phyloP scores from a whole-genome alignment of 2,797 vertebrate genomes.

The Anomalospiza imberbis region DNA sequence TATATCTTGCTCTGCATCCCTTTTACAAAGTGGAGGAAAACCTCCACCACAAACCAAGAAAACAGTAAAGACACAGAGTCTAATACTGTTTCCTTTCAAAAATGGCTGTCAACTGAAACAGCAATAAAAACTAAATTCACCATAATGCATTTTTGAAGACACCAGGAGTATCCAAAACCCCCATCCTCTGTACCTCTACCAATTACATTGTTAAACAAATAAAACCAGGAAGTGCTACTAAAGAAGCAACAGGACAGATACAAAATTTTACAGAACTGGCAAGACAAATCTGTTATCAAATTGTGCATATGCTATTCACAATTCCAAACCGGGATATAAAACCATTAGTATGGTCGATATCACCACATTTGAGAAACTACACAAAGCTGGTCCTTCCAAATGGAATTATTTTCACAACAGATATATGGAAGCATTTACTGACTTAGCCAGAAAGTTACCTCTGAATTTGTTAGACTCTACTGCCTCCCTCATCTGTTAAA shows the following conservation, averaged over 20 bases:
- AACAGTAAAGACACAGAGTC: neutral
- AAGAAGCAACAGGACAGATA: neutral
- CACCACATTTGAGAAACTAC: neutral
- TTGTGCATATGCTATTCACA: neutral
- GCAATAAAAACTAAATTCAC: neutral
- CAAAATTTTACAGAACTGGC: slow-evolving; percentile 8
- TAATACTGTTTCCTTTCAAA: neutral
- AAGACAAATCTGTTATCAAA: slow-evolving; percentile 21
- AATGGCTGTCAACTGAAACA: neutral
- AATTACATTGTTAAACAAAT: neutral
- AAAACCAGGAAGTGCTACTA: neutral
- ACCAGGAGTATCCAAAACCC: neutral
- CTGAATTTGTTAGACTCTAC: neutral
- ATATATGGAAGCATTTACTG: neutral
- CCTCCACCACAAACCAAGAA: accelerated
- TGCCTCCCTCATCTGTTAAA: neutral
- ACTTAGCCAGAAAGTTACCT: neutral
- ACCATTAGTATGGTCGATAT: neutral
- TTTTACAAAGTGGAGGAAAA: neutral
- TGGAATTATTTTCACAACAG: neutral
- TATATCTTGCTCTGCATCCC: neutral
- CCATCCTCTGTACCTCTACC: neutral
- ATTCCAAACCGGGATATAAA: neutral
- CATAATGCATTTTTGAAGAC: neutral
- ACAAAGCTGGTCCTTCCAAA: neutral